Percentiles rank a stretch among this genome's conserved stretches.
Conservation (phyloP, 1,140 invertebrate genomes). For the Aphelinus certus region DNA sequence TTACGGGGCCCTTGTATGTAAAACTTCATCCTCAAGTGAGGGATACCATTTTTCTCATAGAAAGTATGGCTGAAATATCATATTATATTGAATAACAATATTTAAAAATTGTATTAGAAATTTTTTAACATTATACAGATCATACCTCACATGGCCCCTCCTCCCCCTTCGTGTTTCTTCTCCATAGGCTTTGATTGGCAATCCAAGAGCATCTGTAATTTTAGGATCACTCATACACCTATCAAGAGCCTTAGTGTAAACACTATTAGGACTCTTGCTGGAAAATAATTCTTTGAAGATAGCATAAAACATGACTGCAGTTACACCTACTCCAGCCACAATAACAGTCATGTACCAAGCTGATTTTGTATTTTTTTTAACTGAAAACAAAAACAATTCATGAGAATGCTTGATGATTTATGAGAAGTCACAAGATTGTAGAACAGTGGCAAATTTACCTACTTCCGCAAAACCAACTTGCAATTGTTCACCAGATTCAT, state of each 20-base stretch:
- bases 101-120: background rate
- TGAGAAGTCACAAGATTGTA: background rate
- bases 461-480: conserved; percentile 53
- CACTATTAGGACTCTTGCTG: conserved; percentile 82
- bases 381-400: conserved; percentile 57
- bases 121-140: conserved; percentile 14
- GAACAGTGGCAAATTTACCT: conserved; percentile 47
- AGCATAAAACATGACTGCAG: conserved; percentile 81
- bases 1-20: conserved; percentile 85
- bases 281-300: conserved; percentile 89
- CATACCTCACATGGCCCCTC: conserved; percentile 69
- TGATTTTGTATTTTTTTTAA: conserved; percentile 89
- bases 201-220: conserved; percentile 79
- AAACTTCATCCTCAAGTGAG: conserved; percentile 88
- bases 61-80: conserved; percentile 72
- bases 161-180: conserved; percentile 81
- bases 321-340: conserved; percentile 78
- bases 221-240: conserved; percentile 76
- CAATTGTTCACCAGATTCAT: conserved; percentile 47
- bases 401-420: background rate
- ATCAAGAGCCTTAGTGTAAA: conserved; percentile 83
- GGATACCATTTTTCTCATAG: conserved; percentile 78
- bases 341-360: conserved; percentile 85
- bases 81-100: conserved; percentile 6
- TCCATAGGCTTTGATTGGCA: conserved; percentile 88